Percentiles rank a stretch among this genome's conserved stretches.
Evolutionary conservation across 2,888 invertebrate genomes (phyloP).

Genomic region (Chrysolina oricalcia): DNA sequence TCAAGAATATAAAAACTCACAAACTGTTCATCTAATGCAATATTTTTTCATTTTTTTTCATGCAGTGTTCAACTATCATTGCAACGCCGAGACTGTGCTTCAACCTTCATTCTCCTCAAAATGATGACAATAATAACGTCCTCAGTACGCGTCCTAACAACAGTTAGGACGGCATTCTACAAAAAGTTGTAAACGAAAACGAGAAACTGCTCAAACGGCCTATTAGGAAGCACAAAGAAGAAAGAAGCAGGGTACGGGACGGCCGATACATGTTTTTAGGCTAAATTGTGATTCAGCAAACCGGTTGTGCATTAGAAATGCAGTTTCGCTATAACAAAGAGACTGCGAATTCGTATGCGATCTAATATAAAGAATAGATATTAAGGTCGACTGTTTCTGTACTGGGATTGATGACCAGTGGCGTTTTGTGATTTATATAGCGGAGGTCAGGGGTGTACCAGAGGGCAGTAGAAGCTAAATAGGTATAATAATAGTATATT

Average conservation of each 20-base stretch:
- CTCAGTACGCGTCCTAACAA: conserved; percentile 43
- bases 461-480: too few species aligned
- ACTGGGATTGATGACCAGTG: too few species aligned
- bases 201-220: conserved; percentile 42
- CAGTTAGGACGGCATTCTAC: conserved; percentile 41
- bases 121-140: conserved; percentile 42
- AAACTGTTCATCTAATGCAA: too few species aligned
- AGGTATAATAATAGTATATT: too few species aligned
- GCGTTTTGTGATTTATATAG: too few species aligned
- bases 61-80: too few species aligned
- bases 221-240: conserved; percentile 42
- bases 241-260: conserved; percentile 4
- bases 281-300: conserved; percentile 71
- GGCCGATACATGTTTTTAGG: conserved; percentile 68
- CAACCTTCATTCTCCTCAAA: not conserved
- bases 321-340: conserved; percentile 69
- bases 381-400: conserved; percentile 66
- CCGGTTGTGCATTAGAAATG: conserved; percentile 70
- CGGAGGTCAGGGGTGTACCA: too few species aligned
- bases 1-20: too few species aligned
- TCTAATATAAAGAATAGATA: conserved; percentile 67
- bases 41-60: too few species aligned
- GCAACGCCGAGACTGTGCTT: too few species aligned
- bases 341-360: conserved; percentile 63
- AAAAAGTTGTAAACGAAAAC: conserved; percentile 39